Conservation (phyloP, 37 sponge, comb jelly and placozoan species). For the Ianthella basta region DNA sequence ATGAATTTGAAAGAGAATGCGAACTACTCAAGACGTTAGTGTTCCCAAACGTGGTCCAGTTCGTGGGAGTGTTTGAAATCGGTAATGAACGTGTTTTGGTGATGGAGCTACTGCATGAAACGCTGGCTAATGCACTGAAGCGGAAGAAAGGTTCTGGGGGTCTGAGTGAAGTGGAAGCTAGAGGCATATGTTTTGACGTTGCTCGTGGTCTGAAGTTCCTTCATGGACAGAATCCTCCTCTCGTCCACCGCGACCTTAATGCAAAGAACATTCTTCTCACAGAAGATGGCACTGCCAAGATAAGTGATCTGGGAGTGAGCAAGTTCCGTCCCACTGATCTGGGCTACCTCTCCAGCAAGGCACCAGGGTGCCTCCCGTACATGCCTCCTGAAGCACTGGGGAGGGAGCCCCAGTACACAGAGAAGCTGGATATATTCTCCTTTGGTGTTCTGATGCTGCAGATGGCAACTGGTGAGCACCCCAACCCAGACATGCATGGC, state of each 20-base stretch:
- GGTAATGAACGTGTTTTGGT: not conserved
- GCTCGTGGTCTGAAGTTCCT: not conserved
- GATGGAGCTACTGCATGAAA: constrained; percentile 10
- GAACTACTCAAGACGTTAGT: not conserved
- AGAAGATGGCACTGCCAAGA: not conserved
- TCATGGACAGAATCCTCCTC: not conserved
- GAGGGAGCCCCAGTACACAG: not conserved
- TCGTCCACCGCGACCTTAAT: constrained; percentile 7
- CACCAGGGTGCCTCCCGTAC: too few species aligned
- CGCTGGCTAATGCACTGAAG: not conserved
- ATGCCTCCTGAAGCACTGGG: too few species aligned
- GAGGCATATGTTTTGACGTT: not conserved
- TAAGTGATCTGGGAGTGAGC: not conserved
- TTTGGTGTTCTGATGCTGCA: constrained; percentile 3
- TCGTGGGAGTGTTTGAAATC: not conserved
- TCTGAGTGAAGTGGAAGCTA: not conserved
- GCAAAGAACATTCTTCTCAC: constrained; percentile 6
- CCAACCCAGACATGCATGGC: not conserved
- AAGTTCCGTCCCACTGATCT: constrained; percentile 12
- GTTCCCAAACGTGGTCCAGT: not conserved
- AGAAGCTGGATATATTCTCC: constrained; percentile 3
- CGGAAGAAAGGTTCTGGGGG: not conserved
- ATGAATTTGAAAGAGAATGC: not conserved
- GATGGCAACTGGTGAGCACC: not conserved
- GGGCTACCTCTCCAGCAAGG: too few species aligned